Evolutionary conservation across 53 echinoderm and acorn worm genomes (phyloP).

Genomic region (Mesocentrotus franciscanus): DNA sequence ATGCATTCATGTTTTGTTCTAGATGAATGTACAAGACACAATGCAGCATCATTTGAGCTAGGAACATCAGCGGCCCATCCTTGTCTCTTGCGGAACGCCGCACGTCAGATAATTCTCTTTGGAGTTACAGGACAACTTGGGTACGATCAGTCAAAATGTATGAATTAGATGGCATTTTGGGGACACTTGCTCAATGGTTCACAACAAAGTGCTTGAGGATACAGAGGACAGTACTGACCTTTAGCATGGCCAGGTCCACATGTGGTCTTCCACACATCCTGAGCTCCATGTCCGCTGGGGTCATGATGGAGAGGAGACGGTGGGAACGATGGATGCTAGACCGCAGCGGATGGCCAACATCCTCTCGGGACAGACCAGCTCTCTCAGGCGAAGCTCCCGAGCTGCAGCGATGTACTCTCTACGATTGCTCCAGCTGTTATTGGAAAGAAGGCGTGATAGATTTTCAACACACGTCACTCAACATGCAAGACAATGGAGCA

Average conservation of each 20-base stretch:
- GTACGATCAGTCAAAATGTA: background rate
- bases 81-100: too few relatives aligned
- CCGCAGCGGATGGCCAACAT: constrained; percentile 87
- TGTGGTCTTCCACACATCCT: constrained; percentile 84
- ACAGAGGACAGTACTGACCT: constrained; percentile 68
- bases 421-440: constrained; percentile 80
- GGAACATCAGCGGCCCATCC: too few relatives aligned
- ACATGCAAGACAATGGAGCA: background rate
- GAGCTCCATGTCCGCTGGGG: constrained; percentile 80
- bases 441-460: background rate
- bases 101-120: too few relatives aligned
- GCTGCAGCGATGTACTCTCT: constrained; percentile 75
- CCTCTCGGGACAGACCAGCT: constrained; percentile 74
- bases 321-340: constrained; percentile 85
- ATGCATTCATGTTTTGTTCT: background rate
- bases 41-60: too few relatives aligned
- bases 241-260: constrained; percentile 84
- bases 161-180: background rate
- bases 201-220: constrained; percentile 31
- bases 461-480: background rate
- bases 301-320: constrained; percentile 81
- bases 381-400: constrained; percentile 72
- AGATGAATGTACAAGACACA: too few relatives aligned
- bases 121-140: too few relatives aligned
- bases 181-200: background rate